These are phyloP conservation scores for Cyprinodon variegatus DNA, from an alignment of 2,113 vertebrate genomes.

Conservation along the genomic window DNA sequence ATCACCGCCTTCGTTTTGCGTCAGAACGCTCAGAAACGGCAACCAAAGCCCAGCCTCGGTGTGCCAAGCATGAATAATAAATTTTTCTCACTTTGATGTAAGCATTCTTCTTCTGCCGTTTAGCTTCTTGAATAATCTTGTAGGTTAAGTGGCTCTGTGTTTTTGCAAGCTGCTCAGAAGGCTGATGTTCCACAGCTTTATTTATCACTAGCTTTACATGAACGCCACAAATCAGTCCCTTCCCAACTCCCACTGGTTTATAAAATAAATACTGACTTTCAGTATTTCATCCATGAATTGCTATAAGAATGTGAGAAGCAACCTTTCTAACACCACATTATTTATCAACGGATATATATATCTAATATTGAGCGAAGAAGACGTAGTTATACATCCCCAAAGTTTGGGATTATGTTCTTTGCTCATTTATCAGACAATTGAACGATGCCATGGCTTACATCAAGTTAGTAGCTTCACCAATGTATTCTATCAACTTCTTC, in stretches of 20 bases:
- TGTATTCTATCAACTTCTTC: no score
- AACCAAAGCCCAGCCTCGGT: slow-evolving; percentile 26
- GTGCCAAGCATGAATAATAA: slow-evolving; percentile 46
- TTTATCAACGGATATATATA: background rate
- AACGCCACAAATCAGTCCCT: background rate
- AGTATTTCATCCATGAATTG: background rate
- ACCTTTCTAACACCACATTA: background rate
- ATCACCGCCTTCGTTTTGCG: slow-evolving; percentile 21
- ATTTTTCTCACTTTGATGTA: slow-evolving; percentile 38
- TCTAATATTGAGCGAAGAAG: background rate
- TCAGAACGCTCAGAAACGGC: slow-evolving; percentile 46
- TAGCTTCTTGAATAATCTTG: slow-evolving; percentile 17
- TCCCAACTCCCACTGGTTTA: background rate
- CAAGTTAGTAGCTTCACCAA: no score
- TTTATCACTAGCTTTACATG: background rate
- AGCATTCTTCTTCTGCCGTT: slow-evolving; percentile 15
- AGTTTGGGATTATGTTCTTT: no score
- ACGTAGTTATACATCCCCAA: background rate
- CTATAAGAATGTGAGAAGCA: background rate
- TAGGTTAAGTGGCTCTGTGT: slow-evolving; percentile 16
- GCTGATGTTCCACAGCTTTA: background rate
- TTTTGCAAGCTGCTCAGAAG: background rate
- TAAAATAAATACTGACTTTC: no score
- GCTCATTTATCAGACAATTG: no score
- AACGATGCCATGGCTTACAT: no score